Evolutionary conservation across 2,113 vertebrate genomes (phyloP).

Genomic region (Vidua chalybeata): DNA sequence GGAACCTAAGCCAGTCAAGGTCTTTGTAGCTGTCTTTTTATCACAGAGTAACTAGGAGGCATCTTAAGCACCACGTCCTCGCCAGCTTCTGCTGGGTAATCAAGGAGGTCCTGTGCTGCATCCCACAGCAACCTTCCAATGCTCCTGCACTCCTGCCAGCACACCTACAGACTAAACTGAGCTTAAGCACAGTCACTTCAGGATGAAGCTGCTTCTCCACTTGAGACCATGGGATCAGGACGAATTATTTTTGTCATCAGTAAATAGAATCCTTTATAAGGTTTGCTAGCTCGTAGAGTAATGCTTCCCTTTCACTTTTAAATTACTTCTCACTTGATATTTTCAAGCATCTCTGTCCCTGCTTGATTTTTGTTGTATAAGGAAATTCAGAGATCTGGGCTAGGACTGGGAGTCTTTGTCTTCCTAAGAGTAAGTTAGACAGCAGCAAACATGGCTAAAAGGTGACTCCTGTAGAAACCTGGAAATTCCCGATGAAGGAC

Average conservation of each 20-base stretch:
- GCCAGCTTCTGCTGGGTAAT: background rate
- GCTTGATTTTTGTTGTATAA: background rate
- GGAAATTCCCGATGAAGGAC: background rate
- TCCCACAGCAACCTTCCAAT: background rate
- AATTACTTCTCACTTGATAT: background rate
- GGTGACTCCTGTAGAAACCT: background rate
- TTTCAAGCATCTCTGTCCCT: background rate
- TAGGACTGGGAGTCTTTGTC: background rate
- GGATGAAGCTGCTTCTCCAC: background rate
- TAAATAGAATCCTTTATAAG: background rate
- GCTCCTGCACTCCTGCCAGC: background rate
- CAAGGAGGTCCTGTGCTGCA: background rate
- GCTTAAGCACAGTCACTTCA: background rate
- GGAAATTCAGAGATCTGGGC: background rate
- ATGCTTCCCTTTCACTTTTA: background rate
- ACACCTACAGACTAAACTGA: background rate
- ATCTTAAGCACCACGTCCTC: background rate
- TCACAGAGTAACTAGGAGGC: background rate
- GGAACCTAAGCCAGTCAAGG: background rate
- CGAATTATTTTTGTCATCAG: background rate
- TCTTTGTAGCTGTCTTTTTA: background rate
- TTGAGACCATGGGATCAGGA: background rate
- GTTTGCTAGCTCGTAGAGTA: background rate
- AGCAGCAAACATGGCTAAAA: background rate
- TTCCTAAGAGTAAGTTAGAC: background rate